A percentile compares a stretch with the other conserved stretches of the same genome.
phyloP scores from a whole-genome alignment of 2,113 vertebrate genomes.

The Mus pahari region DNA sequence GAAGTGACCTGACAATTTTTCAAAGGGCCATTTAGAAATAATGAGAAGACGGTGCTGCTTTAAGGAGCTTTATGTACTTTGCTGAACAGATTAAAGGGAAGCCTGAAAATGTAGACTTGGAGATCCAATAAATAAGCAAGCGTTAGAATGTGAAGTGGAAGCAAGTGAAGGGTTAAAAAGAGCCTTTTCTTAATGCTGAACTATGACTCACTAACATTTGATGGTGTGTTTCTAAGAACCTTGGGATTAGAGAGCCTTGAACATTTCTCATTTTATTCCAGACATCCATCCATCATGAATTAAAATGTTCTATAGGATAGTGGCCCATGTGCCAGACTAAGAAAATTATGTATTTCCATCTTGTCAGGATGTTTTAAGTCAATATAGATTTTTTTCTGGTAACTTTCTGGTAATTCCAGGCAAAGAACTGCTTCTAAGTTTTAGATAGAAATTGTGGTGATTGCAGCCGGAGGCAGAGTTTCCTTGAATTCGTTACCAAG shows the following conservation, averaged over 20 bases:
- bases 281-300: constrained; percentile 46
- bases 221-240: constrained; percentile 70
- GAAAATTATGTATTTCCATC: background rate
- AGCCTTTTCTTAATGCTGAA: background rate
- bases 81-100: constrained; percentile 10
- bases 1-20: background rate
- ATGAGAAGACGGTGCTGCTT: background rate
- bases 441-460: background rate
- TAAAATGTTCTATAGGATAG: background rate
- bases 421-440: constrained; percentile 3
- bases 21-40: background rate
- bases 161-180: background rate
- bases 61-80: background rate
- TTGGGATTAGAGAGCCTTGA: background rate
- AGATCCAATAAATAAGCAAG: background rate
- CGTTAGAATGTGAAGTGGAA: background rate
- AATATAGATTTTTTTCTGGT: background rate
- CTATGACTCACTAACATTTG: background rate
- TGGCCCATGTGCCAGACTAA: background rate
- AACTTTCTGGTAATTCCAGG: constrained; percentile 1
- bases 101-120: background rate
- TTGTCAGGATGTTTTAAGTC: constrained; percentile 24
- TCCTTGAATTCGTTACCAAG: background rate
- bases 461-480: background rate
- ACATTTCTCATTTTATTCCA: constrained; percentile 21